Evolutionary conservation across 2,797 vertebrate species (phyloP).

Genomic region (Galaxias olidus): DNA sequence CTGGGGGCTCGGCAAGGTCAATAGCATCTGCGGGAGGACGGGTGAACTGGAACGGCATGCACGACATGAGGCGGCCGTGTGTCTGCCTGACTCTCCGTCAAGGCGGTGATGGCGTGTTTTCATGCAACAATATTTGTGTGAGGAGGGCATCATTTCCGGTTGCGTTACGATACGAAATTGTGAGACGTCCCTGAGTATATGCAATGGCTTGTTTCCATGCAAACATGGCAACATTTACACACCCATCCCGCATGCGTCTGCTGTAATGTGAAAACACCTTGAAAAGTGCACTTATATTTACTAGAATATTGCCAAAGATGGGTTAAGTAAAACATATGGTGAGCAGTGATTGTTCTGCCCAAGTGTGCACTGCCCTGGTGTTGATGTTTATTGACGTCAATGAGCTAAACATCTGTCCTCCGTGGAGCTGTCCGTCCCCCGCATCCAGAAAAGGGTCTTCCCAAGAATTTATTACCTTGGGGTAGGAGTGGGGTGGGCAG

Average conservation of each 20-base stretch:
- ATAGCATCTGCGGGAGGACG: conserved; percentile 70
- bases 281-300: too few species aligned
- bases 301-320: too few species aligned
- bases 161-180: neutral
- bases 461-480: conserved; percentile 28
- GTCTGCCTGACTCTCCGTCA: conserved; percentile 23
- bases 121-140: neutral
- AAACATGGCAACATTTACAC: too few species aligned
- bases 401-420: conserved; percentile 6
- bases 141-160: conserved; percentile 27
- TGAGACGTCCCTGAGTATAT: too few species aligned
- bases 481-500: neutral
- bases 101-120: conserved; percentile 3
- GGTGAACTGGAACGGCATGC: conserved; percentile 60
- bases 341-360: too few species aligned
- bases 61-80: conserved; percentile 38
- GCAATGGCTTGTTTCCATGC: too few species aligned
- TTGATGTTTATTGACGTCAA: conserved; percentile 38
- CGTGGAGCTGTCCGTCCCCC: conserved; percentile 11
- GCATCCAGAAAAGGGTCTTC: conserved; percentile 28
- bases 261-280: too few species aligned
- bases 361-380: conserved; percentile 31
- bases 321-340: too few species aligned
- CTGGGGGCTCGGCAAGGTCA: conserved; percentile 71
- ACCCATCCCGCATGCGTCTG: too few species aligned